Conservation (phyloP, 2,797 vertebrate species). For the Macropus fuliginosus region DNA sequence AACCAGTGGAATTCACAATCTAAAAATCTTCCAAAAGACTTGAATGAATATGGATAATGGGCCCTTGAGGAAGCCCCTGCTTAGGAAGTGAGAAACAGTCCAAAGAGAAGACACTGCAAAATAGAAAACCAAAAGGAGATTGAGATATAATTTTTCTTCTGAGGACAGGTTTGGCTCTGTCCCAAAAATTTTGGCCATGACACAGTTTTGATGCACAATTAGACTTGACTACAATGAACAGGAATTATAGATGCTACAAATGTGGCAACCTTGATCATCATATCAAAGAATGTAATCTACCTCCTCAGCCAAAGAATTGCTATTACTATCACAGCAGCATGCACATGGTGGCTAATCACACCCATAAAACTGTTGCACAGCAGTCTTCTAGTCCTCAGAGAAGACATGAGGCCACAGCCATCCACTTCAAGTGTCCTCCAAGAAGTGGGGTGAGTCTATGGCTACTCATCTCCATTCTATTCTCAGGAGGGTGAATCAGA, state of each 20-base stretch:
- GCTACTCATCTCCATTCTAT: constrained; percentile 80
- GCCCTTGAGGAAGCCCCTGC: constrained; percentile 90
- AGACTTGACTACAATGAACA: too few species aligned
- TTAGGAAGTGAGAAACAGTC: constrained; percentile 91
- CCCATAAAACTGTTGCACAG: constrained; percentile 86
- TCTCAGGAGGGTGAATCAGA: constrained; percentile 86
- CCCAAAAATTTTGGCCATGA: too few species aligned
- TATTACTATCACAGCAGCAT: constrained; percentile 91
- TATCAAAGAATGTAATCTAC: constrained; percentile 90
- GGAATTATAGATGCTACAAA: constrained; percentile 88
- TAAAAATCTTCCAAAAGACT: constrained; percentile 93
- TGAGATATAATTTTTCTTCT: too few species aligned
- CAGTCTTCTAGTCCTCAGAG: constrained; percentile 87
- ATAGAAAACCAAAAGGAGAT: constrained; percentile 92
- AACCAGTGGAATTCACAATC: constrained; percentile 92
- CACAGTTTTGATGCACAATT: too few species aligned
- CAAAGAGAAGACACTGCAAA: constrained; percentile 91
- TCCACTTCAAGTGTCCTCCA: constrained; percentile 83
- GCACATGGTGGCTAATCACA: constrained; percentile 91
- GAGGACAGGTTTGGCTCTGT: too few species aligned
- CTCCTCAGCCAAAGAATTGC: constrained; percentile 93
- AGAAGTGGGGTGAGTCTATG: constrained; percentile 82
- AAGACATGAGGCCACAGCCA: constrained; percentile 87
- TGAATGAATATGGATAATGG: constrained; percentile 92
- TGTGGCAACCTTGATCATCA: constrained; percentile 91